Conservation (phyloP, 2,888 invertebrate genomes). For the Hyposoter dolosus region DNA sequence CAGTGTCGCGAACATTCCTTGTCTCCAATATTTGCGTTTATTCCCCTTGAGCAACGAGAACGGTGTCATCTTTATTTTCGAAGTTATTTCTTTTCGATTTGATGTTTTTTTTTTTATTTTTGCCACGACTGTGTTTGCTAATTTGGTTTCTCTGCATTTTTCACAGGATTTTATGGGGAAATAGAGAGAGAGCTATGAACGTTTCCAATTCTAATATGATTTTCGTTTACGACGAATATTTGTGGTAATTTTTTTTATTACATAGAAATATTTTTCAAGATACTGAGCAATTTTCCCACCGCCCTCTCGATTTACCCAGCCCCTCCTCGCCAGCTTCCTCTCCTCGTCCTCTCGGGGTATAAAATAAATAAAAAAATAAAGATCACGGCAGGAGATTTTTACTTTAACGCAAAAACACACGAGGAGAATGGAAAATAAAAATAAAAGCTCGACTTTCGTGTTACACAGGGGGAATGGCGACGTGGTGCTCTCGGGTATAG, state of each 20-base stretch:
- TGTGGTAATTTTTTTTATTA: not conserved
- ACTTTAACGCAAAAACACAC: slow-evolving; percentile 49
- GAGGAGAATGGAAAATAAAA: slow-evolving; percentile 59
- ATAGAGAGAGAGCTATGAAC: too few relatives aligned
- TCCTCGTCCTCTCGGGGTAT: not conserved
- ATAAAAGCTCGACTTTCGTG: slow-evolving; percentile 26
- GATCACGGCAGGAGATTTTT: slow-evolving; percentile 54
- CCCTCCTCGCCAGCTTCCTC: not conserved
- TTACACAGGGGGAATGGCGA: slow-evolving; percentile 13
- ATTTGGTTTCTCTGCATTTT: not conserved
- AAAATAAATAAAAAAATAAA: slow-evolving; percentile 43
- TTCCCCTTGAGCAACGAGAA: not conserved
- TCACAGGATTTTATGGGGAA: not conserved
- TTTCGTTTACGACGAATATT: not conserved
- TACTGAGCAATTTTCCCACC: slow-evolving; percentile 17
- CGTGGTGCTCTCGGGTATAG: slow-evolving; percentile 68
- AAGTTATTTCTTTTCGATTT: slow-evolving; percentile 1
- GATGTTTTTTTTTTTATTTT: not conserved
- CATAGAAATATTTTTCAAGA: not conserved
- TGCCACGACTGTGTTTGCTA: not conserved
- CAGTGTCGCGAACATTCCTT: not conserved
- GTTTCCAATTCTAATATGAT: not conserved
- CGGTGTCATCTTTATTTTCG: not conserved
- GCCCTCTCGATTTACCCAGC: not conserved
- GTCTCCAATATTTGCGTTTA: not conserved